phyloP scores from a whole-genome alignment of 2,113 vertebrate genomes.

The Gopherus flavomarginatus region DNA sequence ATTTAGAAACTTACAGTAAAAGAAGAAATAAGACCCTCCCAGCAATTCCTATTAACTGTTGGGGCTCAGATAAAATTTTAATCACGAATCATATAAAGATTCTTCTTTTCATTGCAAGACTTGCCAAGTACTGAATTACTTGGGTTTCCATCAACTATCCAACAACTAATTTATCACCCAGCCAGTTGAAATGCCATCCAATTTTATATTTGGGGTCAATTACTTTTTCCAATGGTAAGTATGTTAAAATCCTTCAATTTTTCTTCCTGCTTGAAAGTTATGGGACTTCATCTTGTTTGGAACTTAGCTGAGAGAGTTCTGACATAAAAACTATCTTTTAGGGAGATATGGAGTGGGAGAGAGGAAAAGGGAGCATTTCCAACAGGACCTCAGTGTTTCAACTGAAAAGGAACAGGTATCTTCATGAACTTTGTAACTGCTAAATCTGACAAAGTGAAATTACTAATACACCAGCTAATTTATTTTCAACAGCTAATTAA shows the following conservation, averaged over 20 bases:
- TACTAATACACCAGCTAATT: rapidly evolving
- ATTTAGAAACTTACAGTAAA: background rate
- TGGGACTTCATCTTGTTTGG: background rate
- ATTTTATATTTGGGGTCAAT: background rate
- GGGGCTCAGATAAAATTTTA: background rate
- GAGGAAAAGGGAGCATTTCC: background rate
- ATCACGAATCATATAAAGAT: background rate
- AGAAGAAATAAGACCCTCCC: background rate
- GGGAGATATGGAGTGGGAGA: background rate
- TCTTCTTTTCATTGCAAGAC: background rate
- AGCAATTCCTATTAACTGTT: background rate
- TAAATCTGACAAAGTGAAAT: background rate
- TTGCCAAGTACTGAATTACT: background rate
- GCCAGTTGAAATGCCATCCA: background rate
- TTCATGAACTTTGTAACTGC: background rate
- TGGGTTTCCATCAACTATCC: background rate
- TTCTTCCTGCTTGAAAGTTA: background rate
- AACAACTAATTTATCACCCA: background rate
- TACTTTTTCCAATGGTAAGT: background rate
- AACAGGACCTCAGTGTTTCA: background rate
- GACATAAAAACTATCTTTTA: background rate
- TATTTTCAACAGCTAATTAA: background rate
- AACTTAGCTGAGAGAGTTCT: background rate
- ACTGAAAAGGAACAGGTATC: background rate
- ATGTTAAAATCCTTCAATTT: background rate